These are phyloP conservation scores for Laterallus jamaicensis DNA, from an alignment of 2,113 vertebrate genomes.

Conservation along the genomic window DNA sequence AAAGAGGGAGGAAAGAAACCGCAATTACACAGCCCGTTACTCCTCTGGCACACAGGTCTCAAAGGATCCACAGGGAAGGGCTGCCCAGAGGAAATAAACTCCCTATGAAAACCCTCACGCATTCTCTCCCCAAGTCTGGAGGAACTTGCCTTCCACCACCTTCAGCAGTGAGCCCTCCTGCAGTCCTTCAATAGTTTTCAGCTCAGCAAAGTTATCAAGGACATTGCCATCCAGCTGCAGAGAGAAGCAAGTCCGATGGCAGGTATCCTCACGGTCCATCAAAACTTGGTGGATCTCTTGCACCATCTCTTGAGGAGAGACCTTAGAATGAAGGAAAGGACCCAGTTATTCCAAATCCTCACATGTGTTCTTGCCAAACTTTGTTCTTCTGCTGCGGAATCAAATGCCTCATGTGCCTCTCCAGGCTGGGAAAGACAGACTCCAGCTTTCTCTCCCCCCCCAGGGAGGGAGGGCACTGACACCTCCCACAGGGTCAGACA, in stretches of 20 bases:
- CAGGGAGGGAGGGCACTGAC: background rate
- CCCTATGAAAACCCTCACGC: background rate
- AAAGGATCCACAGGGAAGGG: background rate
- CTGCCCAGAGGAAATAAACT: background rate
- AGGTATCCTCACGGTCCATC: conserved; percentile 97
- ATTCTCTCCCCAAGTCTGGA: background rate
- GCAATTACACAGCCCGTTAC: background rate
- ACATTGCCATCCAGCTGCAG: conserved; percentile 96
- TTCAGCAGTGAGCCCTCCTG: conserved; percentile 94
- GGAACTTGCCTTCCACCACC: conserved; percentile 92
- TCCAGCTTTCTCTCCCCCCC: background rate
- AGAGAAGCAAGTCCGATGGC: conserved; percentile 97
- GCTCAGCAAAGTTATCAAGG: conserved; percentile 96
- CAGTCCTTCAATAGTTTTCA: conserved; percentile 96
- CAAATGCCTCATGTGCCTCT: background rate
- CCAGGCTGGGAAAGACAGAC: background rate
- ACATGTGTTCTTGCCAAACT: fast-evolving
- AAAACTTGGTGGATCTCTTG: conserved; percentile 98
- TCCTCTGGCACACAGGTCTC: background rate
- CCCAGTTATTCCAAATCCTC: background rate
- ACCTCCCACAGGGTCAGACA: background rate
- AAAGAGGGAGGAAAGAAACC: background rate
- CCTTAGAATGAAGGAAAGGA: conserved; percentile 72
- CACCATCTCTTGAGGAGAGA: conserved; percentile 98
- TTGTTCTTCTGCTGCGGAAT: background rate